Conservation (phyloP, 2,888 invertebrate species). For the Thereva unica region DNA sequence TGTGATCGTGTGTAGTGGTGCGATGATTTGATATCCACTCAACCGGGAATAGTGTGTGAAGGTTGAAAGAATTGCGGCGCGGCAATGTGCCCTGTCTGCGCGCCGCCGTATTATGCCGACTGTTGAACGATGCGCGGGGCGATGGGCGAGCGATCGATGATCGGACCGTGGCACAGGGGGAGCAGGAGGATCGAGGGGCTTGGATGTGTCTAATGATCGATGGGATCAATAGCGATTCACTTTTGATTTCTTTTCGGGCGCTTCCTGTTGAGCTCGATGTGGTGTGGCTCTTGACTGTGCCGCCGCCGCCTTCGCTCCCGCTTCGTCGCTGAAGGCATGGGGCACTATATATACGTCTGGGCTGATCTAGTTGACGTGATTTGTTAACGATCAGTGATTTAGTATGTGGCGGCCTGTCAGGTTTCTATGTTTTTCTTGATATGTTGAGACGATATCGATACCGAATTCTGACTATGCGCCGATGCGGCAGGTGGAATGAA, state of each 20-base stretch:
- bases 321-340: neutral
- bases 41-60: slow-evolving; percentile 33
- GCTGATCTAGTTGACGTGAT: slow-evolving; percentile 27
- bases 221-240: slow-evolving; percentile 33
- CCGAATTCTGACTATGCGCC: no score
- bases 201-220: slow-evolving; percentile 25
- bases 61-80: slow-evolving; percentile 10
- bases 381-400: slow-evolving; percentile 16
- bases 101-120: slow-evolving; percentile 13
- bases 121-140: neutral
- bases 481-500: no score
- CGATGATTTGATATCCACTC: slow-evolving; percentile 20
- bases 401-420: slow-evolving; percentile 2
- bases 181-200: no score
- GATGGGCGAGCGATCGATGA: no score
- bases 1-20: neutral
- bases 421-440: no score
- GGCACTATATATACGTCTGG: slow-evolving; percentile 1
- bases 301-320: neutral
- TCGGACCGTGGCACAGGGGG: no score
- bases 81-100: slow-evolving; percentile 4
- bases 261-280: slow-evolving; percentile 19
- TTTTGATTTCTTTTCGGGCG: slow-evolving; percentile 30
- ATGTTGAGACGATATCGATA: no score
- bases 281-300: no score